Evolutionary conservation across 2,113 vertebrate species (phyloP).

Genomic region (Sula dactylatra): DNA sequence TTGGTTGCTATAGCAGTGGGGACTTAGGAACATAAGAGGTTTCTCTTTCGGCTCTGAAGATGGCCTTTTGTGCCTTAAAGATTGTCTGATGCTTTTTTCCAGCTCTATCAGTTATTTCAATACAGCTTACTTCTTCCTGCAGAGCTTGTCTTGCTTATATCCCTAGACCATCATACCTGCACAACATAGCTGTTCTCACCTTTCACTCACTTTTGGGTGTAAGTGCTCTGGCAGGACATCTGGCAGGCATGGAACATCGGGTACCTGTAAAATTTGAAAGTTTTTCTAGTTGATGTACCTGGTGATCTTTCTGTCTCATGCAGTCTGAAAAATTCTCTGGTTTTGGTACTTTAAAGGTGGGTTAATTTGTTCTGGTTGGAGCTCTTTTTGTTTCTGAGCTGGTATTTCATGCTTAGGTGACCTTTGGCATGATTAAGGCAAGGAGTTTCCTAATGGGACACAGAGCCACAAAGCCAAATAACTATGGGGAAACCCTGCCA

Average conservation of each 20-base stretch:
- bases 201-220: not conserved
- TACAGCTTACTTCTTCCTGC: not conserved
- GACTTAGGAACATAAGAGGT: not conserved
- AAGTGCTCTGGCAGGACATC: not conserved
- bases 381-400: not conserved
- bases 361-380: not conserved
- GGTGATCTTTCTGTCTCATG: not conserved
- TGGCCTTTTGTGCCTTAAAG: not conserved
- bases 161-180: not conserved
- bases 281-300: not conserved
- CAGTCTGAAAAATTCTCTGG: not conserved
- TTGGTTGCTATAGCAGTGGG: not conserved
- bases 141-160: not conserved
- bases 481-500: not conserved
- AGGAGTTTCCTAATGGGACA: not conserved
- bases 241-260: not conserved
- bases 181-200: not conserved
- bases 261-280: not conserved
- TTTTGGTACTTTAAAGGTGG: not conserved
- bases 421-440: not conserved
- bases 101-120: not conserved
- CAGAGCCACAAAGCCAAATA: not conserved
- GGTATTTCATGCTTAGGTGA: not conserved
- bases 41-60: not conserved
- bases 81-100: not conserved